Base-by-base conservation (phyloP, 2,888 invertebrate genomes). In the Autographa gamma region DNA sequence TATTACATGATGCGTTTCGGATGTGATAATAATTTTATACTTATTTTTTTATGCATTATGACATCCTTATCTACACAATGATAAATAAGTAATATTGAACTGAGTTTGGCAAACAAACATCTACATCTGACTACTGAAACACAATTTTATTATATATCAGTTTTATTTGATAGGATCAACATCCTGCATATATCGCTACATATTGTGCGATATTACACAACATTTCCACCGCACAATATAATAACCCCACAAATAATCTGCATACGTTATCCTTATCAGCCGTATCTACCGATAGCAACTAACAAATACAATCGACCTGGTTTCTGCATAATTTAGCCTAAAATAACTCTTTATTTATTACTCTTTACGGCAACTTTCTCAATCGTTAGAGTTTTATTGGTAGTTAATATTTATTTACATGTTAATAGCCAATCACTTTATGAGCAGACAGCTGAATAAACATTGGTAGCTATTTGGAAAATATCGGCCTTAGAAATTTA, bases 241-340 rank as follows among this genome's bases (percentile, higher is more conserved):
- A 48, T 48, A 19, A 56, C 54, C 54, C 54, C 65, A 67, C 70
- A 54, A 56, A 58, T 76, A 74, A 76, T 75, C 78, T 68, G 59
- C 52, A 67, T 19, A 9, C 54, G 62, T 80, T 85, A 86, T 86
- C 83, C 70, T 77, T 84, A 86, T 88, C 86, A 70, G 14, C 60
- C 60, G 71, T 86, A 86, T 86, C 83, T 68, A 67, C 65, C 59
- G 82, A 83, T 87, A 84, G 34, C 71, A 69, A 48, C 71, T 69
- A 63, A 71, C 78, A 67, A 80, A 83, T 76, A 82, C 60, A 67
- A 73, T 82, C 78, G 86, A 83, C 86, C 85, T 74, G 78, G 73
- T 86, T 84, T 82, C 78, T 82, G 82, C 73, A 84, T 84, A 76
- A 81, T 81, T 82, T 83, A 75, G 77, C 79, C 74, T 74, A 73